Evolutionary conservation across 2,113 vertebrate genomes (phyloP), one percentile per base, ranked within the genome.

Genomic region (Leptosomus discolor): DNA sequence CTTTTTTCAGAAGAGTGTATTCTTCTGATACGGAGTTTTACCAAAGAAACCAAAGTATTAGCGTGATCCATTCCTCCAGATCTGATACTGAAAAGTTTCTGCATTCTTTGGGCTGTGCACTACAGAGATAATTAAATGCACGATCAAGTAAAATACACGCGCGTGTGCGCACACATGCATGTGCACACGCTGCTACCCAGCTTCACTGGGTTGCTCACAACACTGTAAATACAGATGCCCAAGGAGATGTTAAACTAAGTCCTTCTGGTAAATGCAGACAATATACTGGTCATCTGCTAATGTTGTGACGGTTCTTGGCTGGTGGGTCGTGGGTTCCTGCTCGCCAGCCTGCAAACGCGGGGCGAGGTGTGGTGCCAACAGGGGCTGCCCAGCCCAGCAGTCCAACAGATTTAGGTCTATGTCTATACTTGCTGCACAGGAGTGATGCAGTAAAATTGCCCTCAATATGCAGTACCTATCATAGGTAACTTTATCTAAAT

Each of bases 321-420:
- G 71, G 23, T 11, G 26, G n/a, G 19, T 10, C 26, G 32, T 54
- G 39, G 48, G 20, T 45, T 51, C n/a, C 43, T 23, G 34, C 70
- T 43, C 4, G 77, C 2, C 11, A 46, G 30, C 21, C 65, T 34
- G 12, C 10, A 24, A 54, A 11, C 3, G 0, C 53, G 2, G 51
- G 26, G 36, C 3, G 3, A 26, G 15, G 3, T 34, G 5, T 13
- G 60, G n/a, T 57, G 61, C 50, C 65, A 11, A 0, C 15, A 6
- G 45, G 84, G 85, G 22, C 45, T 24, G 36, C 1, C 4, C 45
- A 21, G 56, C 50, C 13, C 41, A 6, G 24, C 37, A 17, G 8
- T 12, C 39, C 26, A 2, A 37, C 23, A 36, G 19, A 3, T 36
- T 30, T 18, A 22, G 13, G 27, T 50, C 34, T 30, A 0, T 22